These are phyloP conservation scores for Tetrax tetrax DNA, from an alignment of 2,113 vertebrate species.

Conservation along the genomic window DNA sequence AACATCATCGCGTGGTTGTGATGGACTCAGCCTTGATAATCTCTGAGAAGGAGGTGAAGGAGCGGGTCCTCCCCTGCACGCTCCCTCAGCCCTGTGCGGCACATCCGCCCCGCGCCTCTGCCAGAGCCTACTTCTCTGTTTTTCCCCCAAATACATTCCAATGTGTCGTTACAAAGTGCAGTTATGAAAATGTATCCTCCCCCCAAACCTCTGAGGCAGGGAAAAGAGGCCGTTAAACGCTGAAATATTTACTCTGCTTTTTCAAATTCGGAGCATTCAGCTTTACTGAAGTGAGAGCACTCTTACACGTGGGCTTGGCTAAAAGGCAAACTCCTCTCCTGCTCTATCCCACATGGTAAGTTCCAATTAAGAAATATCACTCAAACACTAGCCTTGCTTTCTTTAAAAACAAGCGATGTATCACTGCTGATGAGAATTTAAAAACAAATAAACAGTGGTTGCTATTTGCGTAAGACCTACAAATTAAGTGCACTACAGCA, in stretches of 20 bases:
- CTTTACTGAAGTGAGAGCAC: neutral
- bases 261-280: neutral
- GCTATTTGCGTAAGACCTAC: neutral
- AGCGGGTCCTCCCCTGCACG: rapidly evolving
- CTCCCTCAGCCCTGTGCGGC: neutral
- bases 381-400: neutral
- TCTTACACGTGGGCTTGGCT: neutral
- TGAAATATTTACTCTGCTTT: neutral
- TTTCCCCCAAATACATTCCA: neutral
- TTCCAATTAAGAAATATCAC: neutral
- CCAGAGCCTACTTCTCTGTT: neutral
- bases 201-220: neutral
- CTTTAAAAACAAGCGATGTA: neutral
- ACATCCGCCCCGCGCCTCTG: neutral
- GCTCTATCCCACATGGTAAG: neutral
- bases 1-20: neutral
- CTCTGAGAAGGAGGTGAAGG: neutral
- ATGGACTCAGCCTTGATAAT: neutral
- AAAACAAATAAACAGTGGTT: neutral
- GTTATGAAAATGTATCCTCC: neutral
- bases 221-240: neutral
- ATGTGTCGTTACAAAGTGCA: neutral
- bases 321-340: neutral
- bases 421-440: neutral
- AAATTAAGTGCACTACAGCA: neutral